phyloP scores from a whole-genome alignment of 2,888 invertebrate species.

The Gymnocheta viridis region DNA sequence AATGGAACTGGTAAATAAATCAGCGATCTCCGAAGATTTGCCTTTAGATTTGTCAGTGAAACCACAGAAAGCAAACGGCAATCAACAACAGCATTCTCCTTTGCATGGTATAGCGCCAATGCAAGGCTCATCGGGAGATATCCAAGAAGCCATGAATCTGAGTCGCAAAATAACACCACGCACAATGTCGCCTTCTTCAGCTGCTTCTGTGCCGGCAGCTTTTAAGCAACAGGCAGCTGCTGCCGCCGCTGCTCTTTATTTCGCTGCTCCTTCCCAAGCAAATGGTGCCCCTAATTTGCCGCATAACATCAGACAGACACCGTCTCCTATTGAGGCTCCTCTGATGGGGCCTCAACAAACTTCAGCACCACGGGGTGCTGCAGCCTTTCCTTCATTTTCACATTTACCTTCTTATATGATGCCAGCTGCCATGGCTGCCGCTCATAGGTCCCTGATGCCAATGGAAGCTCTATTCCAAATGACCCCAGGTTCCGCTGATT shows the following conservation, averaged over 20 bases:
- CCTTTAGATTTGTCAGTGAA: slow-evolving; percentile 96
- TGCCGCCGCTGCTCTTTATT: slow-evolving; percentile 77
- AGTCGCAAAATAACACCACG: slow-evolving; percentile 85
- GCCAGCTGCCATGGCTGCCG: slow-evolving; percentile 74
- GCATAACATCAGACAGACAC: slow-evolving; percentile 73
- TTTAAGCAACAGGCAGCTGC: slow-evolving; percentile 74
- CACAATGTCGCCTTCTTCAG: slow-evolving; percentile 74
- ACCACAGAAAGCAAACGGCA: slow-evolving; percentile 83
- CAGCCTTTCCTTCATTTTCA: slow-evolving; percentile 65
- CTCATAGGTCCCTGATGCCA: slow-evolving; percentile 83
- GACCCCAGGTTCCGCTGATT: slow-evolving; percentile 83
- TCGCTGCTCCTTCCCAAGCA: slow-evolving; percentile 73
- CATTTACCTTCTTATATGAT: slow-evolving; percentile 81
- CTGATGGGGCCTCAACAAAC: slow-evolving; percentile 70
- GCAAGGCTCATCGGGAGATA: slow-evolving; percentile 80
- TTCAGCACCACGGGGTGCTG: slow-evolving; percentile 73
- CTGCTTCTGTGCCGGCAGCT: slow-evolving; percentile 73
- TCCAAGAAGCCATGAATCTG: slow-evolving; percentile 89
- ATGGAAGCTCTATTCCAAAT: slow-evolving; percentile 86
- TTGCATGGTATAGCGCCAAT: slow-evolving; percentile 85
- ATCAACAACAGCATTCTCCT: slow-evolving; percentile 82
- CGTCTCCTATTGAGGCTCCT: slow-evolving; percentile 76
- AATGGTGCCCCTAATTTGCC: slow-evolving; percentile 65
- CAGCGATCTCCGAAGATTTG: slow-evolving; percentile 85
- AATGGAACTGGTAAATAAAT: slow-evolving; percentile 48